These are phyloP conservation scores for Strongylocentrotus purpuratus DNA, from an alignment of 35 echinoderm and acorn worm species.

Conservation along the genomic window DNA sequence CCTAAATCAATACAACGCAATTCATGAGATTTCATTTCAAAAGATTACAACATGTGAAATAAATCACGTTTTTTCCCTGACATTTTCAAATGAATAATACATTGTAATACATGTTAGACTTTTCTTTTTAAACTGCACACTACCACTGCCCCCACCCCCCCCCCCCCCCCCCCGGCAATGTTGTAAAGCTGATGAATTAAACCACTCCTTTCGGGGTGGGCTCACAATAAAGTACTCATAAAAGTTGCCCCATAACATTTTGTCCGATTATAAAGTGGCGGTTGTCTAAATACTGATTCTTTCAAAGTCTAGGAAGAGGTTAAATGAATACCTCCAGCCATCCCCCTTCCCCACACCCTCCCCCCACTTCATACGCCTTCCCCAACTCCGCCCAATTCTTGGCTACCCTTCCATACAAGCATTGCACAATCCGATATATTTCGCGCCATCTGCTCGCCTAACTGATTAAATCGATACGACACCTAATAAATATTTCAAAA, in stretches of 20 bases:
- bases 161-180: neutral
- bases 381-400: neutral
- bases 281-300: neutral
- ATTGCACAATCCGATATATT: neutral
- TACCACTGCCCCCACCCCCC: conserved; percentile 18
- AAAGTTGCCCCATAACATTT: neutral
- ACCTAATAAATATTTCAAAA: neutral
- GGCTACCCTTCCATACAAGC: neutral
- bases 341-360: neutral
- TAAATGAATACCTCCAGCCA: too few relatives aligned
- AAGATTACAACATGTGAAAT: too few relatives aligned
- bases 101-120: neutral
- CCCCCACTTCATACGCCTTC: neutral
- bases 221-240: neutral
- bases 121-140: neutral
- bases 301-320: neutral
- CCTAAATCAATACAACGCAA: too few relatives aligned
- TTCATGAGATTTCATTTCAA: too few relatives aligned
- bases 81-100: too few relatives aligned
- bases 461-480: neutral
- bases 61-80: too few relatives aligned
- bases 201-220: neutral
- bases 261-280: neutral
- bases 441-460: neutral
- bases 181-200: neutral